Evolutionary conservation across 1,140 invertebrate species (phyloP).

Genomic region (Oryctes rhinoceros): DNA sequence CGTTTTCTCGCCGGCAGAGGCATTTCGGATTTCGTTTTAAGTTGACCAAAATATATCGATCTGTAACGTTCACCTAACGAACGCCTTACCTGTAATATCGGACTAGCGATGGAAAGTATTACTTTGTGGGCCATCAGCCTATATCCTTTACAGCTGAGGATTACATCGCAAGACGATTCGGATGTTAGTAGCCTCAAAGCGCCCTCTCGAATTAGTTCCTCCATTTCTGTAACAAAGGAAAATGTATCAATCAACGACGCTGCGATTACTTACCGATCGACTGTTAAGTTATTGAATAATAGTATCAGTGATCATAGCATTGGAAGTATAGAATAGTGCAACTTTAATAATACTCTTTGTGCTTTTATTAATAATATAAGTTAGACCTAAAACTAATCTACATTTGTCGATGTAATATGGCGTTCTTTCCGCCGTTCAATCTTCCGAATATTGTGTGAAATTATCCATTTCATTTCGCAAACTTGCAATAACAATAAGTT

Average conservation of each 20-base stretch:
- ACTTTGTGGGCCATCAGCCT: conserved; percentile 58
- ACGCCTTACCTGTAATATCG: conserved; percentile 55
- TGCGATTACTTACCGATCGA: not conserved
- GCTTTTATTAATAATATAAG: too few relatives aligned
- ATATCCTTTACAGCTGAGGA: conserved; percentile 56
- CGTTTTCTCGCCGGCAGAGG: not conserved
- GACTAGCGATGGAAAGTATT: conserved; percentile 59
- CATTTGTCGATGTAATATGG: too few relatives aligned
- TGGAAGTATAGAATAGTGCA: too few relatives aligned
- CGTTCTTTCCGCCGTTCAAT: too few relatives aligned
- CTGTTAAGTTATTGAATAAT: not conserved
- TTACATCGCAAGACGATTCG: conserved; percentile 58
- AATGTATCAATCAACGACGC: not conserved
- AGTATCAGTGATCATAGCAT: too few relatives aligned
- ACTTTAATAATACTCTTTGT: too few relatives aligned
- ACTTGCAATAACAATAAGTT: too few relatives aligned
- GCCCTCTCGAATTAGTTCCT: conserved; percentile 56
- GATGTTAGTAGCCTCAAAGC: conserved; percentile 53
- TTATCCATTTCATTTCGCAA: too few relatives aligned
- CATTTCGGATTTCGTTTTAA: not conserved
- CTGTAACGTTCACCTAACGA: not conserved
- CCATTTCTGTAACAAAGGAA: conserved; percentile 51
- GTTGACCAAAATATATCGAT: not conserved
- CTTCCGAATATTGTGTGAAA: too few relatives aligned
- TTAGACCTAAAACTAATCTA: too few relatives aligned